Conservation (phyloP, 2,888 invertebrate species). For the Leptopterna dolabrata region DNA sequence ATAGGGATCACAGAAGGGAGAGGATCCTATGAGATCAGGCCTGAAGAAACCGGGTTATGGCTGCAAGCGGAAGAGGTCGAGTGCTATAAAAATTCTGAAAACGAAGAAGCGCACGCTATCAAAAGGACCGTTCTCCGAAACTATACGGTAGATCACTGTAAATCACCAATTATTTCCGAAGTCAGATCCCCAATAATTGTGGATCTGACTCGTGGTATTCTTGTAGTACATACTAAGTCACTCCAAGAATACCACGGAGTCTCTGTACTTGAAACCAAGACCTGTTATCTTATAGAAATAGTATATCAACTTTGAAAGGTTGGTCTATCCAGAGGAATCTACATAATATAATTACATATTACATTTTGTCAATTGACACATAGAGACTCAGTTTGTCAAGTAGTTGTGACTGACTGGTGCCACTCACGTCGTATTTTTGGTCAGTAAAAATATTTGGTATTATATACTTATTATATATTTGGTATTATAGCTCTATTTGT, state of each 20-base stretch:
- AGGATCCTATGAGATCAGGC: constrained; percentile 21
- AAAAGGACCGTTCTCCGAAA: neutral
- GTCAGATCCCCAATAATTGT: neutral
- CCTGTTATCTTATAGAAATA: no score
- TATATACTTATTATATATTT: no score
- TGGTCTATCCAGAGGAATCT: no score
- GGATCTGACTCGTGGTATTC: neutral
- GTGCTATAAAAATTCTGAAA: constrained; percentile 5
- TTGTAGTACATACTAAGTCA: neutral
- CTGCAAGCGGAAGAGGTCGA: constrained; percentile 12
- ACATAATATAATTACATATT: no score
- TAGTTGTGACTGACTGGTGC: no score
- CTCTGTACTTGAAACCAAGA: no score
- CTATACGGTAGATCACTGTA: neutral
- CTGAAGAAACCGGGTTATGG: neutral
- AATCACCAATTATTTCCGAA: neutral
- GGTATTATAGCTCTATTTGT: neutral
- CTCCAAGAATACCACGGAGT: no score
- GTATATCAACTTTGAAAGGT: no score
- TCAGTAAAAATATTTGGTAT: no score
- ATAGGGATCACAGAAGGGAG: constrained; percentile 25
- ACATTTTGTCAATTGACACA: no score
- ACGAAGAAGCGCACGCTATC: constrained; percentile 25
- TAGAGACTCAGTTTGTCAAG: no score
- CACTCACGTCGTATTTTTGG: no score